Evolutionary conservation across 2,797 vertebrate genomes (phyloP), one percentile per base, ranked within the genome.

Genomic region (Champsocephalus gunnari): DNA sequence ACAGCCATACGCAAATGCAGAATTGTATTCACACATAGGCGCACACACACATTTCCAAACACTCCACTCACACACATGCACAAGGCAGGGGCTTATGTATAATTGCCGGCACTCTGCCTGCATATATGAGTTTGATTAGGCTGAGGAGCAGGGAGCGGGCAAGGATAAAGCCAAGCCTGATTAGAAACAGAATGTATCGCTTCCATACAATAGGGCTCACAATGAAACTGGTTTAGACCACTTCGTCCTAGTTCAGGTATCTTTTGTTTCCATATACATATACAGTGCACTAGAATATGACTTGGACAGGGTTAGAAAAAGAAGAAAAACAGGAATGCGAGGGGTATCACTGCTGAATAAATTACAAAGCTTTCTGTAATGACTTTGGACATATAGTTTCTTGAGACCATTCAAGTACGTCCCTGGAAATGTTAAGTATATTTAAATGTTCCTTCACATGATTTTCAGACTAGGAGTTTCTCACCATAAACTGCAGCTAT

Each of bases 121-220:
- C 92, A 92, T 93, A 93, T 90, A 91, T 92, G 91, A 93, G 91
- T 91, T 91, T 92, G 91, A 94, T 93, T 92, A 92, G 87, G 85
- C 87, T 86, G 87, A 92, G 90, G 88, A 92, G 90, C 83, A 87
- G 87, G 83, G 89, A 93, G 88, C 87, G 77, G 78, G 85, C 43
- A 77, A 89, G 93, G 89, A 93, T 90, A 87, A 90, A 92, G 89
- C 89, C 89, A 75, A 90, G 88, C 71, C 89, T 93, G 91, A 92
- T 94, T 92, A 92, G 85, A 93, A 93, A 87, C 91, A 93, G 91
- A 93, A 83, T 77, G 83, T 79, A 92, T 89, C 71, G 78, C 89
- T 90, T 88, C 84, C 82, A 89, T 91, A 90, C 91, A 92, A 92
- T 88, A 79, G 78, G 72, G 89, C 73, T 57, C 81, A 79, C 80